These are phyloP conservation scores for Halcyon badia DNA, from an alignment of 2,797 vertebrate species.

Conservation along the genomic window DNA sequence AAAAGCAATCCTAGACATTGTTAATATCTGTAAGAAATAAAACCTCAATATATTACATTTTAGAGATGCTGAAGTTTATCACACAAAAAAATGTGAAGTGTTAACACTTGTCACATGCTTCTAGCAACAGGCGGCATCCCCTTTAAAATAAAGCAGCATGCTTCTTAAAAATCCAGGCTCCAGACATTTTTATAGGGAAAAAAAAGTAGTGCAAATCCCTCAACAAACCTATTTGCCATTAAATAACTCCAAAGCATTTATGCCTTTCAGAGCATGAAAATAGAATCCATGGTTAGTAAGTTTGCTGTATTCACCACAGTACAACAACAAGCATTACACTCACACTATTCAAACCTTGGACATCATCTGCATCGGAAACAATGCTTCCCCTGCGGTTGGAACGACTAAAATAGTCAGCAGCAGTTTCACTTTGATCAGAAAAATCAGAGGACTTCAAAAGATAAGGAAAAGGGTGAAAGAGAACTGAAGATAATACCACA, in stretches of 20 bases:
- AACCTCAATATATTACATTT: background rate
- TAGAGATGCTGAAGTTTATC: background rate
- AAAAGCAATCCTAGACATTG: rapidly evolving
- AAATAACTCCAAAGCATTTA: background rate
- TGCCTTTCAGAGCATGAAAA: background rate
- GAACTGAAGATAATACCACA: background rate
- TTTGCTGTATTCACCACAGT: background rate
- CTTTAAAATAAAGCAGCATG: background rate
- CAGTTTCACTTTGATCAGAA: conserved; percentile 90
- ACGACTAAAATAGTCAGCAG: conserved; percentile 97
- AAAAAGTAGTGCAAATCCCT: rapidly evolving
- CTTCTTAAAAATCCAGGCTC: background rate
- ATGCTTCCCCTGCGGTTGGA: conserved; percentile 92
- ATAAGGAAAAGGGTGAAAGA: conserved; percentile 45
- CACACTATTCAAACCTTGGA: conserved; percentile 90
- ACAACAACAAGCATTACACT: conserved; percentile 80
- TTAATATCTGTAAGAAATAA: background rate
- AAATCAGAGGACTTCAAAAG: conserved; percentile 88
- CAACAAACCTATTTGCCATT: background rate
- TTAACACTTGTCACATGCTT: background rate
- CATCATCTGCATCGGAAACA: conserved; percentile 92
- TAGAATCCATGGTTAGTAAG: background rate
- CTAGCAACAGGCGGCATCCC: background rate
- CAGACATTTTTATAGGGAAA: background rate
- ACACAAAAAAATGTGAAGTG: background rate